A percentile compares a stretch with the other conserved stretches of the same genome.
These are phyloP conservation scores for Oceanites oceanicus DNA, from an alignment of 2,113 vertebrate species.

Conservation along the genomic window DNA sequence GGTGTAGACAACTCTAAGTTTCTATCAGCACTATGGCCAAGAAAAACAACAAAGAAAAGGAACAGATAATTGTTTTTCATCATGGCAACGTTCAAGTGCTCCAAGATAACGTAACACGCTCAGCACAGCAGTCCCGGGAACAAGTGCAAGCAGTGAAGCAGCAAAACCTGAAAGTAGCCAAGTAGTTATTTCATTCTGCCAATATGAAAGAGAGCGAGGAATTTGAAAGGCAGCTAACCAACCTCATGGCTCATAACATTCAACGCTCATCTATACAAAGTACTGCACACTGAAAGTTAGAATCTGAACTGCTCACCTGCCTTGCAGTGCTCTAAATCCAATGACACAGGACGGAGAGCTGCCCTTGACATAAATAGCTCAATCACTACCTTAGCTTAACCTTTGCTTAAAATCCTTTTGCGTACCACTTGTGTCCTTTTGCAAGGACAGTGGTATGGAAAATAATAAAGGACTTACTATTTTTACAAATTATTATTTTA, in stretches of 20 bases:
- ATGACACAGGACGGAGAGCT: not conserved
- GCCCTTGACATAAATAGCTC: not conserved
- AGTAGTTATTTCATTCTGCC: not conserved
- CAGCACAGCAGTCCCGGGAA: not conserved
- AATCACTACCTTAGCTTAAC: not conserved
- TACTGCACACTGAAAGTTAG: not conserved
- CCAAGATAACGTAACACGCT: rapidly evolving
- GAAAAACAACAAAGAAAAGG: not conserved
- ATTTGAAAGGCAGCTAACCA: not conserved
- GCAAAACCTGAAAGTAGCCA: not conserved
- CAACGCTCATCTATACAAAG: not conserved
- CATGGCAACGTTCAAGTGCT: not conserved
- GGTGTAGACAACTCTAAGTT: not conserved
- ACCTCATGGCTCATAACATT: not conserved
- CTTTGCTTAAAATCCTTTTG: not conserved
- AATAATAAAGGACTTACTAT: not conserved
- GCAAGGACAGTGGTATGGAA: not conserved
- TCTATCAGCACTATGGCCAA: not conserved
- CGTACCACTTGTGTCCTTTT: not conserved
- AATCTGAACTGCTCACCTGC: not conserved
- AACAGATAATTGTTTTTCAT: not conserved
- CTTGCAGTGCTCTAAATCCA: not conserved
- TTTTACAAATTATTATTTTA: not conserved
- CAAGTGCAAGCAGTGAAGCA: not conserved
- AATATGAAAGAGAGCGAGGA: not conserved